A percentile compares a stretch with the other conserved stretches of the same genome.
Conservation (phyloP, 2,113 vertebrate species). For the Chaetura pelagica region DNA sequence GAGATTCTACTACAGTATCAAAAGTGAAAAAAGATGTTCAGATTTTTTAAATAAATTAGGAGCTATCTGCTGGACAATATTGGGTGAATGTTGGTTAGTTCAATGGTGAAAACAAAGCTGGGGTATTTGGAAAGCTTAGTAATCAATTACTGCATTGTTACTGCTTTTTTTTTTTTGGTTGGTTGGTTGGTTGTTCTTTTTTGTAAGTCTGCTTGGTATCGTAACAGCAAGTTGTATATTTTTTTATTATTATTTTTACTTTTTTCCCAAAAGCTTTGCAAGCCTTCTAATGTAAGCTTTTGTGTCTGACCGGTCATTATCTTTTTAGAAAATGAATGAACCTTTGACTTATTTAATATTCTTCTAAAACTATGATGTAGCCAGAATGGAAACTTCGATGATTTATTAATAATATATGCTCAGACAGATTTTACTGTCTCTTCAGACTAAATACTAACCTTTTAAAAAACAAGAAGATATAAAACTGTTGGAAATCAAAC, state of each 20-base stretch:
- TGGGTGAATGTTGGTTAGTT: background rate
- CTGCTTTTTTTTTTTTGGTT: too few species aligned
- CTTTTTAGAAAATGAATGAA: background rate
- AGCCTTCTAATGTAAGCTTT: background rate
- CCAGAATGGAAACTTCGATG: background rate
- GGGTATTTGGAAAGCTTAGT: background rate
- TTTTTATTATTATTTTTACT: background rate
- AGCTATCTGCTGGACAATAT: background rate
- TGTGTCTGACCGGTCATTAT: background rate
- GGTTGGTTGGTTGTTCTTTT: too few species aligned
- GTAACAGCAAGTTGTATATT: background rate
- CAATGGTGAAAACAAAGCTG: background rate
- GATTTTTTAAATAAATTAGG: background rate
- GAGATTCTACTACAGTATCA: background rate
- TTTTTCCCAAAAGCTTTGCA: background rate
- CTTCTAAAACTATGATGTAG: background rate
- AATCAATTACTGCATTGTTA: background rate
- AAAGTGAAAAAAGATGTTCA: background rate
- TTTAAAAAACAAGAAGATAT: background rate
- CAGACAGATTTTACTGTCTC: background rate
- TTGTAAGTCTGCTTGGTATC: background rate
- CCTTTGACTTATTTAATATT: slow-evolving; percentile 1
- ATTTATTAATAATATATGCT: slow-evolving; percentile 5
- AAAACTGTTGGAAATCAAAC: background rate
- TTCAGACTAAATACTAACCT: slow-evolving; percentile 3